Conservation (phyloP, 2,113 vertebrate species). For the Eptatretus burgeri region DNA sequence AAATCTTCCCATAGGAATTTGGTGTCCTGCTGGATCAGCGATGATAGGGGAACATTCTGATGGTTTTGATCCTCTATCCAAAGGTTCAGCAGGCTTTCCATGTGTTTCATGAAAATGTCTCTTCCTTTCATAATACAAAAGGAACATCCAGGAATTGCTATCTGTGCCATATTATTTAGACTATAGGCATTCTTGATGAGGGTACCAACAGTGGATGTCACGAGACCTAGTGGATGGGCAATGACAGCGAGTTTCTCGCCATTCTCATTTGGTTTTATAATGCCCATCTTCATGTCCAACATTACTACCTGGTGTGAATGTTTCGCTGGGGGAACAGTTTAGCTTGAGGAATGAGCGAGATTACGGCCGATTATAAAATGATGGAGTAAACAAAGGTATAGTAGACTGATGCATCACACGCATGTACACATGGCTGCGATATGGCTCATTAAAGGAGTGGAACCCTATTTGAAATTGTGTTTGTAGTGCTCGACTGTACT, state of each 20-base stretch:
- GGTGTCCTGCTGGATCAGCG: not conserved
- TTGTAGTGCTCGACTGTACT: too few relatives aligned
- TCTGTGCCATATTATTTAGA: not conserved
- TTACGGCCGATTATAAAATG: too few relatives aligned
- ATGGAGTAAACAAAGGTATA: too few relatives aligned
- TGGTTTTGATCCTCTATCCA: conserved; percentile 2
- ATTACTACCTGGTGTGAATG: not conserved
- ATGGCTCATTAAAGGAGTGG: too few relatives aligned
- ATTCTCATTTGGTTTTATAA: not conserved
- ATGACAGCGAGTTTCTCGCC: not conserved
- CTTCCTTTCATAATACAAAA: not conserved
- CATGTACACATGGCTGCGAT: too few relatives aligned
- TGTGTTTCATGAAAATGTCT: not conserved
- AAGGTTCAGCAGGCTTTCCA: not conserved
- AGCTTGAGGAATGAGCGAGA: not conserved
- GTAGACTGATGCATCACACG: too few relatives aligned
- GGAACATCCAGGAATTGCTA: not conserved
- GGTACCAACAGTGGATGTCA: not conserved
- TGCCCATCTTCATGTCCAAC: not conserved
- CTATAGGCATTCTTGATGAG: not conserved
- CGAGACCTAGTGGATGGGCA: not conserved
- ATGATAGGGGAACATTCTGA: not conserved
- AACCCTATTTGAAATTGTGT: too few relatives aligned
- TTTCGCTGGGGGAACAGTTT: not conserved
- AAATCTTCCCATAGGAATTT: not conserved